Evolutionary conservation across 2,113 vertebrate species (phyloP), one percentile per base, ranked within the genome.

Genomic region (Apodemus speciosus): DNA sequence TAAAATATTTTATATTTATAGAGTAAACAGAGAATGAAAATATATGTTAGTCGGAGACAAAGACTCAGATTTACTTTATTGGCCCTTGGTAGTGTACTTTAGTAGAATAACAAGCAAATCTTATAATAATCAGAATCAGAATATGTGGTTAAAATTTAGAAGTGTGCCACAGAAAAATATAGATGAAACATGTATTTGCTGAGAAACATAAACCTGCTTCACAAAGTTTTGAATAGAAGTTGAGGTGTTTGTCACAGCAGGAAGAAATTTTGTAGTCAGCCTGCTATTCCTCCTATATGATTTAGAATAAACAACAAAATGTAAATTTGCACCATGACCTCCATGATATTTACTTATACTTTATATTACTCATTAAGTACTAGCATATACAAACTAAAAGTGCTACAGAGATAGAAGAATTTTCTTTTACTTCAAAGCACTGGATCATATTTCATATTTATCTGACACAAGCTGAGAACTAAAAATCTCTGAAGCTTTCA

Each of bases 1-100:
- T 92, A 91, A 92, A 93, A 93, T 83, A 85, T 18, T 89, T 95
- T 88, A 51, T 71, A 87, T 95, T 95, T 94, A 90, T 90, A 90
- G 9, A 90, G 43, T 32, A 85, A 92, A 69, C 27, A 60, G 51
- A 90, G 46, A 32, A 35, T 32, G 32, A 64, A 30, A 90, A 93
- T 72, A 15, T 32, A 77, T 13, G 43, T 58, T 51, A 90, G 21
- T 5, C 62, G 69, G 68, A 62, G 49, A 93, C 68, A 92, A 88
- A 95, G n/a, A 95, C 49, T 71, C 91, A 91, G 51, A 87, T 71
- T n/a, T 9, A 89, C 32, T 95, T 35, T 21, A 87, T n/a, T 89
- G 58, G 80, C 64, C 23, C 64, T 93, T 80, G 46, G 92, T 23
- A 35, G 79, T 87, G 18, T 84, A 84, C 30, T 76, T 60, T 91